Evolutionary conservation across 2,797 vertebrate genomes (phyloP).

Genomic region (Periophthalmus magnuspinnatus): DNA sequence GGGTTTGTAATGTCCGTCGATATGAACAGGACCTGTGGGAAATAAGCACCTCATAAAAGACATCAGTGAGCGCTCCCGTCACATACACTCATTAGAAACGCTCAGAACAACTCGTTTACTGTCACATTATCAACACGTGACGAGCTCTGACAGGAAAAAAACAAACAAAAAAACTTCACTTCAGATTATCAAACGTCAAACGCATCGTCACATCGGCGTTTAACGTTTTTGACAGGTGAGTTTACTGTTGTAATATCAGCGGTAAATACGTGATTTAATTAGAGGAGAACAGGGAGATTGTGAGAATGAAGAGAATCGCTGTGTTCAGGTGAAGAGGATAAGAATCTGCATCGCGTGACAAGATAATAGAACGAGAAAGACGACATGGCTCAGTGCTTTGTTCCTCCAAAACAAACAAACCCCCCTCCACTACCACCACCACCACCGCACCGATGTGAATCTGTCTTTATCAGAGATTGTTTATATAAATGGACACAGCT

Average conservation of each 20-base stretch:
- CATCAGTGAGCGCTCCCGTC: slow-evolving; percentile 48
- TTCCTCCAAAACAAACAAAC: slow-evolving; percentile 1
- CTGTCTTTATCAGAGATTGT: background rate
- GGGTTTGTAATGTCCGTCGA: slow-evolving; percentile 37
- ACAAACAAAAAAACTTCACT: too few relatives aligned
- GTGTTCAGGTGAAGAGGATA: background rate
- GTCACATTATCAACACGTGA: slow-evolving; percentile 35
- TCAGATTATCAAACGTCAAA: too few relatives aligned
- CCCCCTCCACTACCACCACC: too few relatives aligned
- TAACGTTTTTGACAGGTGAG: too few relatives aligned
- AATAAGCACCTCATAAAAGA: slow-evolving; percentile 55
- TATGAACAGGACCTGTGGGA: slow-evolving; percentile 48
- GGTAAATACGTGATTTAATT: too few relatives aligned
- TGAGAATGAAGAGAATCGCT: too few relatives aligned
- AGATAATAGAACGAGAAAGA: slow-evolving; percentile 36
- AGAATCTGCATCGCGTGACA: slow-evolving; percentile 5
- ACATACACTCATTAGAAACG: slow-evolving; percentile 46
- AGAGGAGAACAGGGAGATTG: too few relatives aligned
- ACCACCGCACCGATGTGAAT: background rate
- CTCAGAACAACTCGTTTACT: slow-evolving; percentile 42
- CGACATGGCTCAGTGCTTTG: background rate
- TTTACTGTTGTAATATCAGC: background rate
- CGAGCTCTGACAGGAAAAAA: too few relatives aligned
- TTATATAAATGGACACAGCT: too few relatives aligned
- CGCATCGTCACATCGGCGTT: too few relatives aligned